Evolutionary conservation across 1,140 invertebrate species (phyloP), one percentile per base, ranked within the genome.

Genomic region (Cephus cinctus): DNA sequence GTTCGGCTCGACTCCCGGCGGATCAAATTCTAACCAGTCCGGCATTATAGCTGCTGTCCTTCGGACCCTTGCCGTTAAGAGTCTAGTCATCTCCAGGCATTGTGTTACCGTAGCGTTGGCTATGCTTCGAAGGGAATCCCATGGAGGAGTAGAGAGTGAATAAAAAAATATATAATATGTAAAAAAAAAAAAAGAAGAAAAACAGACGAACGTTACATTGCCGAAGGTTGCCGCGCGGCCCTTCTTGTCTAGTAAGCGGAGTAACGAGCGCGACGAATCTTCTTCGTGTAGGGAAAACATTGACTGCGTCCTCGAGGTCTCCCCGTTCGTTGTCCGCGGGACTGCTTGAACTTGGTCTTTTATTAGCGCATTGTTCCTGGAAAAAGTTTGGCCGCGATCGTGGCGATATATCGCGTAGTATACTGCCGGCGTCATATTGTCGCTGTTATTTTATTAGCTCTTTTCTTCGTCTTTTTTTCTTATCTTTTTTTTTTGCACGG

Each of bases 1-100:
- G 57, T 66, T 64, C 52, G 57, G 57, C 63, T 71, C 65, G 69
- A 69, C 69, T 72, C 59, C 55, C 61, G 63, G 59, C 65, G 67
- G 70, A 75, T 76, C 71, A 72, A 74, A 76, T 76, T 75, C 67
- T 74, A 76, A 74, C 71, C 71, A 73, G 71, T 73, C 57, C 63
- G 59, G 63, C 64, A 71, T 72, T 72, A 71, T 72, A 73, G 70
- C 64, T 52, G 63, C 51, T 71, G 72, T 73, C 70, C 72, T 73
- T 73, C 70, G 54, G 52, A 53, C 60, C 46, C 53, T 61, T 52
- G 36, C 47, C 41, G 42, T 15, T 18, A 36, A 36, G 11, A 51
- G 52, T 67, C 61, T 65, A 68, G 63, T 68, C 65, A 71, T 75
- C 63, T 59, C 47, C 52, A 50, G 57, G 62, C 69, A 75, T 73